A percentile compares a stretch with the other conserved stretches of the same genome.
phyloP scores from a whole-genome alignment of 2,888 invertebrate species.

The Epsilonema sp. region DNA sequence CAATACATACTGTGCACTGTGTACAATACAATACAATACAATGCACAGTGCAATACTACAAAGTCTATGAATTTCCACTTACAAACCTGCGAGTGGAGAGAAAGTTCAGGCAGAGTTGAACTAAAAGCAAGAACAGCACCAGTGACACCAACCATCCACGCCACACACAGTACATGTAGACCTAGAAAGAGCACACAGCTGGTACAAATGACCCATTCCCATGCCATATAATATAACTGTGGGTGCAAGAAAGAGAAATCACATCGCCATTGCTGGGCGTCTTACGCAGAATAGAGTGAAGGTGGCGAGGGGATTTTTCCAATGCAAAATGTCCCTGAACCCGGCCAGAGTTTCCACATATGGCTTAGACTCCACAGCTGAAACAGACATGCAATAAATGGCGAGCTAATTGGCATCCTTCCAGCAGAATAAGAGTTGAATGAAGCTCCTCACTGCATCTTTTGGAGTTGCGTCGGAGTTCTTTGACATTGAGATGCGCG shows the following conservation, averaged over 20 bases:
- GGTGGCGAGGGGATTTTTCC: constrained; percentile 20
- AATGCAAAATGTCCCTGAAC: constrained; percentile 18
- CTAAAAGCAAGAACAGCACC: constrained; percentile 27
- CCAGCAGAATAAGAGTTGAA: no score
- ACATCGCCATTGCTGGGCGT: no score
- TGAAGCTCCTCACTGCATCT: no score
- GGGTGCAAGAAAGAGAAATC: no score
- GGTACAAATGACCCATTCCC: neutral
- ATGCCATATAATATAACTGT: no score
- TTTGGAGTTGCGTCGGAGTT: no score
- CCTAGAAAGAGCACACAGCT: constrained; percentile 17
- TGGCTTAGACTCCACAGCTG: constrained; percentile 18
- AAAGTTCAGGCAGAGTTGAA: constrained; percentile 31
- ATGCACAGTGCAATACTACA: constrained; percentile 10
- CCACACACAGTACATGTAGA: constrained; percentile 32
- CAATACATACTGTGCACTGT: no score
- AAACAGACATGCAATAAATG: no score
- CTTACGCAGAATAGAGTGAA: constrained; percentile 16
- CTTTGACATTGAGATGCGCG: no score
- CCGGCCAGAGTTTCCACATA: constrained; percentile 19
- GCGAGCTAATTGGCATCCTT: no score
- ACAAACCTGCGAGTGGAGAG: no score
- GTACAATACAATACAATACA: neutral
- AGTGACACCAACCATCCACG: constrained; percentile 31
- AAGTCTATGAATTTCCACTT: constrained; percentile 20